Evolutionary conservation across 2,888 invertebrate genomes (phyloP).

Genomic region (Desoria tigrina): DNA sequence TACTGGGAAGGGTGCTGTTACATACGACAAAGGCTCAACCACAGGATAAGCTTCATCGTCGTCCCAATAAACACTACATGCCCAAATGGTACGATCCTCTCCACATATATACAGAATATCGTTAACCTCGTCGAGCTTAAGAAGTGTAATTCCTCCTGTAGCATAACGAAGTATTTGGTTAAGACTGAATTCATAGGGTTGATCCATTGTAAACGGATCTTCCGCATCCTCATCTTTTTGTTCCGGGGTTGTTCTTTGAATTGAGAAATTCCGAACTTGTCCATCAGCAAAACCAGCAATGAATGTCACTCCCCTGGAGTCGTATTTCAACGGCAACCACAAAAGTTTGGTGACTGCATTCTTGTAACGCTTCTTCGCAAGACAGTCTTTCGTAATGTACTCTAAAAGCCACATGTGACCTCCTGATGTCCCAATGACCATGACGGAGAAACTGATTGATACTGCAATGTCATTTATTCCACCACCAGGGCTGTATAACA

Average conservation of each 20-base stretch:
- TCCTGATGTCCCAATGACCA: constrained; percentile 72
- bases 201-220: constrained; percentile 26
- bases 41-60: constrained; percentile 30
- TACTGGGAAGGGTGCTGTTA: constrained; percentile 44
- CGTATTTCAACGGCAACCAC: constrained; percentile 70
- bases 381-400: constrained; percentile 63
- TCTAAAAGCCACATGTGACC: constrained; percentile 75
- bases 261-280: constrained; percentile 62
- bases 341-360: constrained; percentile 62
- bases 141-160: constrained; percentile 35
- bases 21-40: constrained; percentile 41
- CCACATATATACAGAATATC: constrained; percentile 47
- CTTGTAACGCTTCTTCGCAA: constrained; percentile 66
- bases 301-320: constrained; percentile 66
- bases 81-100: constrained; percentile 43
- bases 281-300: constrained; percentile 73
- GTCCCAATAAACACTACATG: constrained; percentile 34
- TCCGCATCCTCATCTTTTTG: constrained; percentile 22
- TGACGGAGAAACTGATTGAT: constrained; percentile 69
- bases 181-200: constrained; percentile 33
- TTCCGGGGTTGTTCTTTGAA: constrained; percentile 28
- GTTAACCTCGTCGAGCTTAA: constrained; percentile 42
- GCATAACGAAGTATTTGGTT: constrained; percentile 38
- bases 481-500: constrained; percentile 76
- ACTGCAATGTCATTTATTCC: constrained; percentile 68